Evolutionary conservation across 2,888 invertebrate species (phyloP), one percentile per base, ranked within the genome.

Genomic region (Ophraella communa): DNA sequence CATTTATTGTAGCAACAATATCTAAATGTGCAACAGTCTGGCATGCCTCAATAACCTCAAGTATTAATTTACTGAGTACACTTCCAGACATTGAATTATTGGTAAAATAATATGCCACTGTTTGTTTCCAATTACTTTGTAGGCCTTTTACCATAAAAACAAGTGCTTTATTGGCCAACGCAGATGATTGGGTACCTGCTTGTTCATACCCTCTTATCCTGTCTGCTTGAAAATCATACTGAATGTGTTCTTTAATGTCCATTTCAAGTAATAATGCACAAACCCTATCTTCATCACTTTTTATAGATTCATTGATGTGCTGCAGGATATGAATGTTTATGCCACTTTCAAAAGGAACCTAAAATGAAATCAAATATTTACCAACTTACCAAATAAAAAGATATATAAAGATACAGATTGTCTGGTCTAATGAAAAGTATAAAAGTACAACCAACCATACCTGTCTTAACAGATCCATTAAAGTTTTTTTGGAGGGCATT

Each of bases 201-300:
- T 72, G 67, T 56, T 70, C 64, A 58, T 65, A 71, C 3, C 69
- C 71, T 23, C 64, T 8, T 8, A 71, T 71, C 23, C 57, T 27
- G 42, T 67, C 68, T 7, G 42, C 27, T 23, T 18, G 8, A 4
- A 8, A 21, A 56, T 68, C 65, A 62, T 69, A 68, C 10, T 68
- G 57, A 2, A 71, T 4, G 56, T 69, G 14, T 60, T 69, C 60
- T 39, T 60, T 62, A n/a, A 72, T 68, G 51, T 70, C 71, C 52
- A 71, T 69, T 62, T 72, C 68, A 23, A 69, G 52, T 8, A 66
- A 33, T 11, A 60, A 7, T 18, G 57, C n/a, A 45, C 45, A 27
- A 42, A 30, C n/a, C 17, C 58, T 27, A 8, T 27, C 27, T 27
- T 27, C 10, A 27, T 27, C 27, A 27, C 10, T 27, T 27, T 27